Evolutionary conservation across 2,113 vertebrate species (phyloP).

Genomic region (Lophotis ruficrista): DNA sequence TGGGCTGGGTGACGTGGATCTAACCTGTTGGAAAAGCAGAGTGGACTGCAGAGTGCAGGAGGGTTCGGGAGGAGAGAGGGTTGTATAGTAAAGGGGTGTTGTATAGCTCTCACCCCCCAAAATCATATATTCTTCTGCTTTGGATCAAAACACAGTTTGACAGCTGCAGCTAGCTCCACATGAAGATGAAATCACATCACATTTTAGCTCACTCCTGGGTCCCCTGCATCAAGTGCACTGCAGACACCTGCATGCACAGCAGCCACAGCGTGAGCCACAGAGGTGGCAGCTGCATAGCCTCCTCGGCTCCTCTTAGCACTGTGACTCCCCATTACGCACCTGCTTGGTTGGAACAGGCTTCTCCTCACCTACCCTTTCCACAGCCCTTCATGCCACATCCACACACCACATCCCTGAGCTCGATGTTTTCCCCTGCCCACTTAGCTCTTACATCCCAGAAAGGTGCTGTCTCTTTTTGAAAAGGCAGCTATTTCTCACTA

Average conservation of each 20-base stretch:
- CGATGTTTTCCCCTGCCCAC: background rate
- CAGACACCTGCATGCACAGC: background rate
- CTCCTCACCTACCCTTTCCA: background rate
- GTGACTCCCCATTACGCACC: background rate
- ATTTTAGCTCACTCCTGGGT: background rate
- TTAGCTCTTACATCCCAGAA: background rate
- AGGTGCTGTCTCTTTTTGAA: background rate
- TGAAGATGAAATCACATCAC: background rate
- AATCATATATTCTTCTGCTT: background rate
- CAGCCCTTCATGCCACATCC: background rate
- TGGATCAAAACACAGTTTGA: background rate
- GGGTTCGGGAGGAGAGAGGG: background rate
- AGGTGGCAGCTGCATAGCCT: background rate
- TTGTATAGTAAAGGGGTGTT: background rate
- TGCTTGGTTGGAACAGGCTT: background rate
- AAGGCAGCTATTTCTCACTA: background rate
- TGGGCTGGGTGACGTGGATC: background rate
- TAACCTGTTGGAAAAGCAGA: background rate
- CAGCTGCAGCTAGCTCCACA: background rate
- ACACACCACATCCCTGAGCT: background rate
- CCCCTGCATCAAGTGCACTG: background rate
- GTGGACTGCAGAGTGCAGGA: background rate
- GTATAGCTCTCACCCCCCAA: background rate
- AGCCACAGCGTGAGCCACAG: background rate
- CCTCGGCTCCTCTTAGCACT: accelerated